Evolutionary conservation across 2,888 invertebrate species (phyloP).

Genomic region (Phaonia tiefii): DNA sequence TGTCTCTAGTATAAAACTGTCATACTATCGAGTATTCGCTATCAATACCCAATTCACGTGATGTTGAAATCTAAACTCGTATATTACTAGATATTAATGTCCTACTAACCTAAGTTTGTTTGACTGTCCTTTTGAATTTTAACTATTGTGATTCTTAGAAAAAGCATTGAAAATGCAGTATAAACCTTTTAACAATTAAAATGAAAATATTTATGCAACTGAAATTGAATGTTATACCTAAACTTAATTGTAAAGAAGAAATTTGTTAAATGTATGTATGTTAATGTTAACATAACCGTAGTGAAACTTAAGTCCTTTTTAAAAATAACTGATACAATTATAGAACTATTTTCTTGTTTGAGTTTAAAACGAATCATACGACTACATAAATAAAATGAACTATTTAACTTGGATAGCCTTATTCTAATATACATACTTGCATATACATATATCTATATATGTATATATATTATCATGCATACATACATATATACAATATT

Average conservation of each 20-base stretch:
- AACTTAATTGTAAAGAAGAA: no score
- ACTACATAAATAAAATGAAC: slow-evolving; percentile 19
- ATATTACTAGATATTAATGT: no score
- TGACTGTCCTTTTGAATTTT: slow-evolving; percentile 22
- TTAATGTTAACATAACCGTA: background rate
- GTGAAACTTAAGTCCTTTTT: no score
- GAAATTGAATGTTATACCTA: no score
- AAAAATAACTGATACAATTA: no score
- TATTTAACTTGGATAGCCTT: slow-evolving; percentile 57
- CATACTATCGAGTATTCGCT: no score
- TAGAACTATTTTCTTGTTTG: no score
- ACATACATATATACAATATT: slow-evolving; percentile 5
- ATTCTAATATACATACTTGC: slow-evolving; percentile 43
- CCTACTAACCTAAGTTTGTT: background rate
- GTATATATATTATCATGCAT: slow-evolving; percentile 8
- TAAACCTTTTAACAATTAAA: background rate
- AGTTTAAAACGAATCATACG: slow-evolving; percentile 1
- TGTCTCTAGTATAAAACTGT: no score
- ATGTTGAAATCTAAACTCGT: no score
- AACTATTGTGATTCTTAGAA: slow-evolving; percentile 66
- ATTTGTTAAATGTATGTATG: background rate
- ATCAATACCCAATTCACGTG: no score
- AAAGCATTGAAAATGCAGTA: slow-evolving; percentile 66
- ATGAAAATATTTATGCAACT: slow-evolving; percentile 21
- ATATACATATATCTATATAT: slow-evolving; percentile 8